Evolutionary conservation across 2,113 vertebrate species (phyloP).

Genomic region (Puffinus mauretanicus): DNA sequence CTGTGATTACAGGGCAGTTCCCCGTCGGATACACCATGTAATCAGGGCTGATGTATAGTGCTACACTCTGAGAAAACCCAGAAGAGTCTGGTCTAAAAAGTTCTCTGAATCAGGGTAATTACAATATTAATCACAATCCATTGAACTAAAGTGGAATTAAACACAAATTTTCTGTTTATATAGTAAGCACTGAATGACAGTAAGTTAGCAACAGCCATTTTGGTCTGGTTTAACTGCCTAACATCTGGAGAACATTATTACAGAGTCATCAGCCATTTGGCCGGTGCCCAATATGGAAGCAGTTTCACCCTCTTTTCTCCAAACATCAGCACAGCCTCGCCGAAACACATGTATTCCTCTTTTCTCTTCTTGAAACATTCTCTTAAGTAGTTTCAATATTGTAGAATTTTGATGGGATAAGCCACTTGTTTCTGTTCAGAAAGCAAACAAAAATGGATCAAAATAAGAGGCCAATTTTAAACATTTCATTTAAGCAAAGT

Average conservation of each 20-base stretch:
- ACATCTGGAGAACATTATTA: constrained; percentile 56
- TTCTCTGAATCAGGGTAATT: constrained; percentile 44
- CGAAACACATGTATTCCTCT: not conserved
- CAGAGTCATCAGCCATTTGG: constrained; percentile 7
- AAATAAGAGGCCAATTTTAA: constrained; percentile 58
- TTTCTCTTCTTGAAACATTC: not conserved
- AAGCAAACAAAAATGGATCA: constrained; percentile 48
- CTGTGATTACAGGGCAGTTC: constrained; percentile 2
- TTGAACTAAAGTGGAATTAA: constrained; percentile 47
- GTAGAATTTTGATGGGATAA: not conserved
- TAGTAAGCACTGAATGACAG: constrained; percentile 4
- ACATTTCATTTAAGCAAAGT: constrained; percentile 63
- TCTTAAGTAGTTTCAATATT: not conserved
- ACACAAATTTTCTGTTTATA: constrained; percentile 50
- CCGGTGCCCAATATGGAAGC: not conserved
- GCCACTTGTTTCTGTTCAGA: constrained; percentile 67
- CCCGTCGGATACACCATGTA: not conserved
- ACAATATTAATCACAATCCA: constrained; percentile 61
- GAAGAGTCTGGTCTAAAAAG: constrained; percentile 19
- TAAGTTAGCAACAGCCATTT: constrained; percentile 25
- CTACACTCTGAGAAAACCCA: constrained; percentile 2
- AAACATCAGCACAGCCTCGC: not conserved
- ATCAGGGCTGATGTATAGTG: not conserved
- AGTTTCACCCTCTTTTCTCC: constrained; percentile 2
- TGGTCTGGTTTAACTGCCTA: constrained; percentile 50